Base-by-base conservation (phyloP, 2,113 vertebrate species). In the Oostethus manadensis region DNA sequence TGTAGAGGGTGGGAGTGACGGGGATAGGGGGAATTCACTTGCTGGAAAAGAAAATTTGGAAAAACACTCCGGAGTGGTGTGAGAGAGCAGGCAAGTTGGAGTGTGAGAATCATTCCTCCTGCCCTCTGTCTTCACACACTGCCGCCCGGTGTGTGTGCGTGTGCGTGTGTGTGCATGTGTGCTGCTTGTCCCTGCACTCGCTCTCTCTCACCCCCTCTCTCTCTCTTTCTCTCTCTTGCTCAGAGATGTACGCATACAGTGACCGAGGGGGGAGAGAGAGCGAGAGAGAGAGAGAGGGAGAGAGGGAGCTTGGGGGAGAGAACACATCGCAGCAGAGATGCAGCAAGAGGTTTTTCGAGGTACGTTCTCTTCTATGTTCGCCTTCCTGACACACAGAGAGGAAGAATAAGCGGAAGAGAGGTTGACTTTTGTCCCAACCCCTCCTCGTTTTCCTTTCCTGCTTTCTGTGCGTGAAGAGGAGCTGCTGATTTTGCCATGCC, bases 301-400 rank as follows among this genome's bases (percentile, higher is more conserved):
- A 82, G 84, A 77, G 84, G 70, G 86, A 84, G 87, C 83, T 82
- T 81, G 76, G 85, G 79, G 82, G 80, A 86, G 89, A 88, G 82
- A 87, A 89, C 88, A 90, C 88, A 90, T 89, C 90, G 89, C 90
- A 90, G 88, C 89, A 87, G 88, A 91, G 89, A 91, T 91, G 89
- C 89, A 90, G 90, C 90, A 89, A 84, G 88, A 90, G 89, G 85
- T 87, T 89, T 90, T 84, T 76, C 84, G 86, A 91, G 90, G 89
- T 91, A 91, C 83, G 89, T 91, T 89, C 82, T 88, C 88, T 87
- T 87, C 86, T 90, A 88, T 88, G 87, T 87, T 90, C 84, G 86
- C 82, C 88, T 89, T 88, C 81, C 81, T 62, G 84, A 87, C 83
- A 88, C 79, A 80, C 77, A 80, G 79, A 82, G 76, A 66, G 73